Base-by-base conservation (phyloP, 30 jellyfish, hydroid and myxozoan genomes). In the Nemopilema nomurai region DNA sequence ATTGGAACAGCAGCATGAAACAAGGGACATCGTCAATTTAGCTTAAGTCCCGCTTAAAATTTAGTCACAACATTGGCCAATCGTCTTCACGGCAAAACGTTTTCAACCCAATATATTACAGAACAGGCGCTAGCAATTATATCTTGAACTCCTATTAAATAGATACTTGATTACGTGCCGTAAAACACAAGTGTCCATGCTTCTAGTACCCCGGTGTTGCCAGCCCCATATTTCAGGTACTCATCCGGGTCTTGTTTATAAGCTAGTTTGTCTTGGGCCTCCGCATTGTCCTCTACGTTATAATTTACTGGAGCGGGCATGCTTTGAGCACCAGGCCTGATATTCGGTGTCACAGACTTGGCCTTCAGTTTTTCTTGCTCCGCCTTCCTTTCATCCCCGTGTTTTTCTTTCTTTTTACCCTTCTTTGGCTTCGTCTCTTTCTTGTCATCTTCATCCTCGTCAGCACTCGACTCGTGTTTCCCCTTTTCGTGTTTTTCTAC, bases 181-280 rank as follows among this genome's bases (percentile, higher is more conserved):
- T 95, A 90, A 41, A 95, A 90, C n/a, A 82, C 69, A 20, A 95
- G 68, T 26, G 99, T 95, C 99, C 99, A 95, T 0, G 91, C 73
- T 62, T 85, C 97, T 31, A 95, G 73, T 1, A 51, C 90, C 70
- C 99, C 99, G 6, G 99, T 85, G 32, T 85, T 78, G 18, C 93
- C 96, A 62, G 93, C 91, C 71, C 99, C 99, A 63, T 88, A 90
- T 90, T 87, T 90, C 30, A 91, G 74, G 82, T 90, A 86, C 52
- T 82, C 97, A 64, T 90, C 97, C 25, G 97, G 96, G 76, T 90
- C 77, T 33, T 90, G 87, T 73, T 77, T 94, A 21, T 78, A 74
- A 20, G 90, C 90, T 63, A 80, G 52, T 26, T 72, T 79, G 21
- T 87, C 96, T 79, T 78, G 96, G 33, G 64, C 80, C n/a, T 72